These are phyloP conservation scores for Numida meleagris DNA, from an alignment of 2,113 vertebrate genomes.

Conservation along the genomic window DNA sequence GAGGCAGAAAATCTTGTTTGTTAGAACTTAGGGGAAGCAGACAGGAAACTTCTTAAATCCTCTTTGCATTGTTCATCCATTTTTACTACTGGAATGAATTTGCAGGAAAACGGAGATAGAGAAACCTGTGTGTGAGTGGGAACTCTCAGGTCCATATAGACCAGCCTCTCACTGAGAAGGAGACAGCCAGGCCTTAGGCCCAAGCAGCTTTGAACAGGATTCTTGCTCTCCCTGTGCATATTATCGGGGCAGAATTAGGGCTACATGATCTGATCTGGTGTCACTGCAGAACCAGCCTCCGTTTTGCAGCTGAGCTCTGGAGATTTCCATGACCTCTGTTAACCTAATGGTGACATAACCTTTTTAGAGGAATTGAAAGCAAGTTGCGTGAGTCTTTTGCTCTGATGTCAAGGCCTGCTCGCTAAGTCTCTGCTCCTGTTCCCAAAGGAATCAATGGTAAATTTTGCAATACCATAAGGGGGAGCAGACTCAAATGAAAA, in stretches of 20 bases:
- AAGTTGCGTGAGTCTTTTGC: background rate
- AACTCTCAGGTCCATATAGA: background rate
- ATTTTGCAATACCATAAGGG: background rate
- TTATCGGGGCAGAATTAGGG: background rate
- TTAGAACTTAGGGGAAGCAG: background rate
- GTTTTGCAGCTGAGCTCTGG: background rate
- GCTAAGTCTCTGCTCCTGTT: background rate
- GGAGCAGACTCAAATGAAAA: background rate
- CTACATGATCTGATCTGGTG: background rate
- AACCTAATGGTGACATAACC: background rate
- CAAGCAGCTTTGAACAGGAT: fast-evolving
- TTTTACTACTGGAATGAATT: background rate
- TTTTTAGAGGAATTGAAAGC: background rate
- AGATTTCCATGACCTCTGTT: background rate
- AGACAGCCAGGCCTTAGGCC: background rate
- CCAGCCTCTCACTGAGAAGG: fast-evolving
- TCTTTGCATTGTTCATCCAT: fast-evolving
- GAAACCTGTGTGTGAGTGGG: background rate
- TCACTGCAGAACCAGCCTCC: background rate
- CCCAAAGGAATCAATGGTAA: background rate
- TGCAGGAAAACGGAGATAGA: background rate
- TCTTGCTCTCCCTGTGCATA: background rate
- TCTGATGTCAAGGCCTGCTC: background rate
- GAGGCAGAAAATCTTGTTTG: background rate
- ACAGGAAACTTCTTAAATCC: background rate